Conservation (phyloP, 2,113 vertebrate genomes). For the Apus apus region DNA sequence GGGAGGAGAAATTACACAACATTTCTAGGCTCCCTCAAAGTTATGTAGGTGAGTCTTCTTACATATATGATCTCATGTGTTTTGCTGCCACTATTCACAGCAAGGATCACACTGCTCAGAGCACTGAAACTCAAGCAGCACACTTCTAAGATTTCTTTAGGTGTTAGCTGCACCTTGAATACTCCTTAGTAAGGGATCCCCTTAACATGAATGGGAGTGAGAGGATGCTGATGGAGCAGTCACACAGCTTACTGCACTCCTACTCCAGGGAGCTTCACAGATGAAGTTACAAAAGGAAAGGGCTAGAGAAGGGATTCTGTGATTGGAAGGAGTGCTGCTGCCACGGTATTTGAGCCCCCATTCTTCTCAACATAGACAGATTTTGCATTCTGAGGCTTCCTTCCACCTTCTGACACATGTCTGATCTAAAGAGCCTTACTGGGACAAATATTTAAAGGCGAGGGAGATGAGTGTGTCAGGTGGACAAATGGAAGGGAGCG, state of each 20-base stretch:
- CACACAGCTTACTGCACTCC: neutral
- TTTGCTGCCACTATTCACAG: neutral
- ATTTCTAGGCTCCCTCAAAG: neutral
- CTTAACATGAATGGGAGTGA: neutral
- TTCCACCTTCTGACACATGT: neutral
- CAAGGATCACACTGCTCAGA: accelerated
- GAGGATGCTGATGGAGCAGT: neutral
- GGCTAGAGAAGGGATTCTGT: neutral
- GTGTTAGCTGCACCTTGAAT: neutral
- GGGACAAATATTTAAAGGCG: neutral
- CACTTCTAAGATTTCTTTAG: neutral
- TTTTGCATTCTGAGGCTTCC: neutral
- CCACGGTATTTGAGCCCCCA: neutral
- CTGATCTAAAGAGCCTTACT: neutral
- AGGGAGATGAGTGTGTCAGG: neutral
- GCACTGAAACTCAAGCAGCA: neutral
- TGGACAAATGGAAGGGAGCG: neutral
- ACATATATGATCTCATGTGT: neutral
- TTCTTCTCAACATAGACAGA: neutral
- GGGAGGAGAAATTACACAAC: neutral
- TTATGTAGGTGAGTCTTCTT: neutral
- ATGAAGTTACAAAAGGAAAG: neutral
- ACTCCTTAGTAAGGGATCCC: neutral
- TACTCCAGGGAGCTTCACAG: neutral
- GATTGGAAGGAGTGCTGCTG: neutral